Conservation (phyloP, 1,140 invertebrate species). For the Helicoverpa armigera region DNA sequence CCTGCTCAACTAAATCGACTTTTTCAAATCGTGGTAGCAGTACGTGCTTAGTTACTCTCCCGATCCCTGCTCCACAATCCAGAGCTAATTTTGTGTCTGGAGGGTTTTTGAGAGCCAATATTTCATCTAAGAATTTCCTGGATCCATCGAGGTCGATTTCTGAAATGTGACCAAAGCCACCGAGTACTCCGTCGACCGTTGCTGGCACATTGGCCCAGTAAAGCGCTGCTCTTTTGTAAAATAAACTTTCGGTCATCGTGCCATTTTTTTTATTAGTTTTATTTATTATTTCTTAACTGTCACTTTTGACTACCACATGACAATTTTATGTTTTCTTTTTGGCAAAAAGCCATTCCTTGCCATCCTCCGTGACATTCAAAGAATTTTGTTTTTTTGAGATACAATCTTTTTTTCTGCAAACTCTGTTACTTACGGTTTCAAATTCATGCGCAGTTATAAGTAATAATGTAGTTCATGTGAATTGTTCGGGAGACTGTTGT, state of each 20-base stretch:
- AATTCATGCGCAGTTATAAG: too few species aligned
- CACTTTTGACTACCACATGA: background rate
- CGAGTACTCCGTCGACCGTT: constrained; percentile 98
- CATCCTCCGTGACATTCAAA: too few species aligned
- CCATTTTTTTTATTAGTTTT: background rate
- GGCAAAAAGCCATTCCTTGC: too few species aligned
- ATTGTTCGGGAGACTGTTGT: too few species aligned
- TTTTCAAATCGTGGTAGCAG: constrained; percentile 94
- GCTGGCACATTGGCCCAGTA: constrained; percentile 95
- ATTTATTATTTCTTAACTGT: background rate
- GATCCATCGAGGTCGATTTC: constrained; percentile 95
- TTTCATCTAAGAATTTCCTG: constrained; percentile 90
- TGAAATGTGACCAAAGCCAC: constrained; percentile 96
- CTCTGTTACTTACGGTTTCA: too few species aligned
- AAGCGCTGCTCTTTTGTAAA: constrained; percentile 92
- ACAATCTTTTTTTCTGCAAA: too few species aligned
- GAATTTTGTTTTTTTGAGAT: too few species aligned
- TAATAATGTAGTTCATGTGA: too few species aligned
- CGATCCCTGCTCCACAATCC: constrained; percentile 99
- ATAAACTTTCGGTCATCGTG: constrained; percentile 73
- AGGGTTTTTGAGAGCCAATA: constrained; percentile 88
- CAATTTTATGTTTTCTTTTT: background rate
- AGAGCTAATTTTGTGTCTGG: constrained; percentile 90
- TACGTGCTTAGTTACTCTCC: constrained; percentile 96
- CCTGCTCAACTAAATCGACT: constrained; percentile 98